Percentiles rank a stretch among this genome's conserved stretches.
Conservation (phyloP, 2,113 vertebrate genomes). For the Zosterops hypoxanthus region DNA sequence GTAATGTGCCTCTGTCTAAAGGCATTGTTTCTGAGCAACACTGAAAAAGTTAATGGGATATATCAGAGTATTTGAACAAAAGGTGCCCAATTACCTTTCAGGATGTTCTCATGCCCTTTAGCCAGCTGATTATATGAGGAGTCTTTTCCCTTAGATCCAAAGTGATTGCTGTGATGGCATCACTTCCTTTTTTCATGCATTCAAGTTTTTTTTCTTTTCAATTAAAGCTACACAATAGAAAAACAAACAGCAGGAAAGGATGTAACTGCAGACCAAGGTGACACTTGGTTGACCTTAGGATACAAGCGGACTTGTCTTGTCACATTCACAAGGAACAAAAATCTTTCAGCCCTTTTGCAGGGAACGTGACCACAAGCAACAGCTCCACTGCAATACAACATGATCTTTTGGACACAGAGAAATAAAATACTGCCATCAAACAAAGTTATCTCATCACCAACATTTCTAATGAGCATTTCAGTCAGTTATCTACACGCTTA, state of each 20-base stretch:
- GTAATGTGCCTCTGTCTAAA: not conserved
- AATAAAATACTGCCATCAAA: not conserved
- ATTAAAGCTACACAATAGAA: constrained; percentile 44
- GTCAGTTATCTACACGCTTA: not conserved
- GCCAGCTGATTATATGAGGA: not conserved
- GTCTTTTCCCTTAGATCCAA: not conserved
- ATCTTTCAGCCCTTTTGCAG: not conserved
- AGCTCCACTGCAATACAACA: not conserved
- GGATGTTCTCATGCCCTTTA: constrained; percentile 52
- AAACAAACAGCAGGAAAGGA: constrained; percentile 46
- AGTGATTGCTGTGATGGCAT: constrained; percentile 30
- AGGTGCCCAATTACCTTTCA: constrained; percentile 2
- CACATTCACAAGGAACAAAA: not conserved
- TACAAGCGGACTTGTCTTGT: not conserved
- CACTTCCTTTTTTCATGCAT: constrained; percentile 22
- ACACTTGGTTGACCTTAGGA: constrained; percentile 41
- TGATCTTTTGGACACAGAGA: not conserved
- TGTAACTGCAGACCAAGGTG: constrained; percentile 1
- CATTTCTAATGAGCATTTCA: not conserved
- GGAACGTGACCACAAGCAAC: not conserved
- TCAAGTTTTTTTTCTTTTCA: not conserved
- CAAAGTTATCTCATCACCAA: not conserved
- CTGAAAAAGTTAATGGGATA: not conserved
- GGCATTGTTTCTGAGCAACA: not conserved
- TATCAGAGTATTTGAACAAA: not conserved